Evolutionary conservation across 2,797 vertebrate genomes (phyloP).

Genomic region (Benthosema pterotum): DNA sequence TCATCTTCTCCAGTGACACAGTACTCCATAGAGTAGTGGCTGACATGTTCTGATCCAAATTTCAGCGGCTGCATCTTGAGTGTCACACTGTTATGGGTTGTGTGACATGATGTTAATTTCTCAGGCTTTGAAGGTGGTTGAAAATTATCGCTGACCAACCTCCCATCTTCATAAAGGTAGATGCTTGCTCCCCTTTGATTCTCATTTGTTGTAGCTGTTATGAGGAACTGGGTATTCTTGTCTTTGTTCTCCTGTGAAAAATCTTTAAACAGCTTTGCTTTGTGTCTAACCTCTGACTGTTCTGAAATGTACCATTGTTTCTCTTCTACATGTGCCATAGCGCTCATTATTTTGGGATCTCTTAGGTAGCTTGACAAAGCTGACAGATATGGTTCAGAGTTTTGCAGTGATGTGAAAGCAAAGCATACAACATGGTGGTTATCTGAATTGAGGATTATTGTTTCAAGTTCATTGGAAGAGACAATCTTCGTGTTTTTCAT

Average conservation of each 20-base stretch:
- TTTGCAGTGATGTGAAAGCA: constrained; percentile 35
- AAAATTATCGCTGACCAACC: constrained; percentile 1
- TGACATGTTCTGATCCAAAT: constrained; percentile 46
- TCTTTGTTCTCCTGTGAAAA: neutral
- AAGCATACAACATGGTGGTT: constrained; percentile 24
- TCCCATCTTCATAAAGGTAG: constrained; percentile 34
- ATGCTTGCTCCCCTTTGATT: constrained; percentile 40
- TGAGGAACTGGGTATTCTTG: neutral
- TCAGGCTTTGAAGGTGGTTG: constrained; percentile 37
- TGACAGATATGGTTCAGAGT: neutral
- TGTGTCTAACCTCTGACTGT: constrained; percentile 1
- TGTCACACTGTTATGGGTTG: constrained; percentile 46
- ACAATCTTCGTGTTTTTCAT: constrained; percentile 26
- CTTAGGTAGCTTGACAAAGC: constrained; percentile 11
- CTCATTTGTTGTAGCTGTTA: constrained; percentile 4
- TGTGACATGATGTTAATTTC: neutral
- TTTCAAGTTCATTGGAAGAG: constrained; percentile 22
- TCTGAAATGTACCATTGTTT: neutral
- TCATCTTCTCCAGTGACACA: constrained; percentile 29
- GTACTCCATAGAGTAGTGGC: constrained; percentile 55
- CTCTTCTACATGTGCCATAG: rapidly evolving
- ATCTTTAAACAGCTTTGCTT: neutral
- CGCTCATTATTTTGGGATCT: rapidly evolving
- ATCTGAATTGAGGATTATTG: constrained; percentile 1
- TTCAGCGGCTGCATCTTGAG: constrained; percentile 32